These are phyloP conservation scores for Chymomyza caudatula DNA, from an alignment of 2,888 invertebrate genomes.

Conservation along the genomic window DNA sequence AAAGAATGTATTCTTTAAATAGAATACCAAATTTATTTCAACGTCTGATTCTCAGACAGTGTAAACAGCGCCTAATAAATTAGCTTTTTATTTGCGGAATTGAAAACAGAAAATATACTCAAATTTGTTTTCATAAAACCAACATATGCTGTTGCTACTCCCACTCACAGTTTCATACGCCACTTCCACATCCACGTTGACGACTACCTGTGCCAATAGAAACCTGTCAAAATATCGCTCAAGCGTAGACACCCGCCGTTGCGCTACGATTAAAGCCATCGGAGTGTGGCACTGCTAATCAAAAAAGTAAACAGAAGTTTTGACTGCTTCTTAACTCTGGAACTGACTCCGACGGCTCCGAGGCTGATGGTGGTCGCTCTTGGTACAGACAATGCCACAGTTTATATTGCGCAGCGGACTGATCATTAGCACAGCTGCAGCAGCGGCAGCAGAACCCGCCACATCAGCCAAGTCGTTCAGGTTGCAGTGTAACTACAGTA, in stretches of 20 bases:
- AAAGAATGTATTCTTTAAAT: too few relatives aligned
- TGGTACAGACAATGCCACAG: conserved; percentile 64
- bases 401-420: conserved; percentile 61
- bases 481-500: conserved; percentile 32
- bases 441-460: conserved; percentile 49
- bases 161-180: neutral
- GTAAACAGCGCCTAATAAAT: too few relatives aligned
- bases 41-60: too few relatives aligned
- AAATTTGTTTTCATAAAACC: neutral
- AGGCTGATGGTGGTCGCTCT: conserved; percentile 31
- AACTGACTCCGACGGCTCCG: neutral
- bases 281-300: conserved; percentile 63
- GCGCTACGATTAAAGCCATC: conserved; percentile 65
- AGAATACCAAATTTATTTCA: too few relatives aligned
- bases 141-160: neutral
- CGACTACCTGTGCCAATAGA: conserved; percentile 14
- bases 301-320: conserved; percentile 49
- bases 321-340: conserved; percentile 12
- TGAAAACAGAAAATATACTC: neutral
- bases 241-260: conserved; percentile 60
- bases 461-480: conserved; percentile 8
- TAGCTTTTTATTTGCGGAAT: neutral
- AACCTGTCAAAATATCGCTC: conserved; percentile 59
- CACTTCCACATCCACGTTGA: neutral
- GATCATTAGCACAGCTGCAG: conserved; percentile 54